These are phyloP conservation scores for Ophioninae sp. DNA, from an alignment of 2,888 invertebrate species.

Conservation along the genomic window DNA sequence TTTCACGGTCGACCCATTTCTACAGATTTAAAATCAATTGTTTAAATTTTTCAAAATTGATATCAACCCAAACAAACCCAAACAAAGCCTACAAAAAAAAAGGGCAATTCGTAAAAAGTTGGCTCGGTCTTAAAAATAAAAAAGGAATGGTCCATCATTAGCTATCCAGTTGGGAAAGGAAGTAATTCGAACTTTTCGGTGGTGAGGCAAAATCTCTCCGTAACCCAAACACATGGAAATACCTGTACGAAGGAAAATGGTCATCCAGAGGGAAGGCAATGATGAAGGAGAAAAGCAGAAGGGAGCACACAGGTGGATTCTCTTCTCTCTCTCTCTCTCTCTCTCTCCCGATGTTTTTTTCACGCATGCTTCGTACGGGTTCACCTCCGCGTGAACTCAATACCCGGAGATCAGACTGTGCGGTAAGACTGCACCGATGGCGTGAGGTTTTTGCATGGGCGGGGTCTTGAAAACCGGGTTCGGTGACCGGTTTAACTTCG, in stretches of 20 bases:
- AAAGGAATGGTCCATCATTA: too few species aligned
- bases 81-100: too few species aligned
- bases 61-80: too few species aligned
- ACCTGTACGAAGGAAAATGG: constrained; percentile 9
- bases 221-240: constrained; percentile 6
- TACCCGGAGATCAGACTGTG: constrained; percentile 51
- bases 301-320: constrained; percentile 57
- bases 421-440: constrained; percentile 51
- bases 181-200: constrained; percentile 7
- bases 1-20: too few species aligned
- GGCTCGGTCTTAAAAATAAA: too few species aligned
- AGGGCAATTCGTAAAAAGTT: too few species aligned
- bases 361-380: constrained; percentile 45
- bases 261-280: constrained; percentile 10
- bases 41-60: too few species aligned
- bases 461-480: constrained; percentile 64
- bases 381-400: constrained; percentile 57
- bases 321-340: constrained; percentile 3
- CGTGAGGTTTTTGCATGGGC: constrained; percentile 52
- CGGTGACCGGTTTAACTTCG: constrained; percentile 67
- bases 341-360: background rate
- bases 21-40: too few species aligned
- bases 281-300: constrained; percentile 27
- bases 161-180: too few species aligned
- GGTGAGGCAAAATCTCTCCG: constrained; percentile 11